Conservation (phyloP, 2,797 vertebrate genomes). For the Onychomys leucogaster region DNA sequence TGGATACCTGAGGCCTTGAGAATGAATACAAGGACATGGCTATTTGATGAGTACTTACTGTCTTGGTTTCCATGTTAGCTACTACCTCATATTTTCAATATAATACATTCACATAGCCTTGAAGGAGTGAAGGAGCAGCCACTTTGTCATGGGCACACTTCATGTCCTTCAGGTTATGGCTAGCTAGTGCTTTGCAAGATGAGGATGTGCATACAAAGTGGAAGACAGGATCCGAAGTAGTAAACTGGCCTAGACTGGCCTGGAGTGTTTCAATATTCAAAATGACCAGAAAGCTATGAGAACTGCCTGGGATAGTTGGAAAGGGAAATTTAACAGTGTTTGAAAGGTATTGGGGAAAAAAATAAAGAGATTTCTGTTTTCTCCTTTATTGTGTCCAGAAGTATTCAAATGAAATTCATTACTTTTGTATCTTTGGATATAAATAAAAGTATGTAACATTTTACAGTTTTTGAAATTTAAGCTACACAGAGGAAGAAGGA, state of each 20-base stretch:
- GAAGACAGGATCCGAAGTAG: not conserved
- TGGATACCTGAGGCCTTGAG: not conserved
- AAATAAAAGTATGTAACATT: constrained; percentile 21
- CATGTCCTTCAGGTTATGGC: not conserved
- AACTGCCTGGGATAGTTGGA: not conserved
- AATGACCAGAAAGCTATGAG: not conserved
- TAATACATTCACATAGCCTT: not conserved
- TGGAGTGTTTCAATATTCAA: not conserved
- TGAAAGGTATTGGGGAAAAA: not conserved
- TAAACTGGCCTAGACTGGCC: not conserved
- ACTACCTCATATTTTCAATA: not conserved
- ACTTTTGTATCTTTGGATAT: constrained; percentile 19
- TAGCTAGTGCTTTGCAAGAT: not conserved
- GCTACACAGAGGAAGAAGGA: constrained; percentile 4
- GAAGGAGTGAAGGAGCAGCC: not conserved
- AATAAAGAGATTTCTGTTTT: not conserved
- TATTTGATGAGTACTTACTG: not conserved
- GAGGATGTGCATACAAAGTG: not conserved
- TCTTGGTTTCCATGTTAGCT: not conserved
- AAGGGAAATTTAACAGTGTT: not conserved
- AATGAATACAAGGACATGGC: not conserved
- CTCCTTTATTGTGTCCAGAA: not conserved
- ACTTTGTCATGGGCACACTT: not conserved
- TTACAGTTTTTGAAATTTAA: constrained; percentile 45
- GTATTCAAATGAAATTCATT: not conserved